Evolutionary conservation across 2,888 invertebrate species (phyloP).

Genomic region (Blera fallax): DNA sequence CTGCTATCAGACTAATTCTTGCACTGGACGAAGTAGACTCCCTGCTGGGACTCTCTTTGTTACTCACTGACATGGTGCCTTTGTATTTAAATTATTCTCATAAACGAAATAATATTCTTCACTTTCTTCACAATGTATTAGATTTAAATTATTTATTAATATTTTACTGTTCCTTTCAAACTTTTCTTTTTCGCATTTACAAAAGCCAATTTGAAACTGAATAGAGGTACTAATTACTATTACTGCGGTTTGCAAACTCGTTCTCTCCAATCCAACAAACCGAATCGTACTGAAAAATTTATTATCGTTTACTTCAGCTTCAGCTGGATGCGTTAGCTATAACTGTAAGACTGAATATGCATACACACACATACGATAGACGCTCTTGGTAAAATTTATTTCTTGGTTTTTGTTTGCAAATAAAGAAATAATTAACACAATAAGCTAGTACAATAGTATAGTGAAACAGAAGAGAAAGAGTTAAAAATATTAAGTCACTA

Average conservation of each 20-base stretch:
- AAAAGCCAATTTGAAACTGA: constrained; percentile 60
- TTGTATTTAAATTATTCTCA: constrained; percentile 33
- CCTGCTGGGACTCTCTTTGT: constrained; percentile 81
- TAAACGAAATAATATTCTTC: background rate
- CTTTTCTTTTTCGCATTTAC: constrained; percentile 39
- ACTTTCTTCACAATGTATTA: background rate
- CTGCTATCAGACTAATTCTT: constrained; percentile 78
- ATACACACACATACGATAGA: constrained; percentile 46
- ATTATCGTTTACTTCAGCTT: constrained; percentile 52
- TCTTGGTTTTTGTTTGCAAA: constrained; percentile 65
- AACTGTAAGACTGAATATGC: constrained; percentile 15
- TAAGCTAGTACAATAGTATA: constrained; percentile 39
- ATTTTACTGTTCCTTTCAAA: constrained; percentile 27
- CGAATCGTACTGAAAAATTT: constrained; percentile 66
- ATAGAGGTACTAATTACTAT: background rate
- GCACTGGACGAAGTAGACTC: constrained; percentile 81
- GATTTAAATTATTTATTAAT: background rate
- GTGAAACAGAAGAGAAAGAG: constrained; percentile 53
- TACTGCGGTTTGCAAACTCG: constrained; percentile 26
- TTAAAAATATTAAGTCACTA: constrained; percentile 35
- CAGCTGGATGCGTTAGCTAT: constrained; percentile 57
- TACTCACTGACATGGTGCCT: constrained; percentile 73
- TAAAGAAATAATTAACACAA: constrained; percentile 65
- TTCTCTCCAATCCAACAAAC: constrained; percentile 65
- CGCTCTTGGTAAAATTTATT: constrained; percentile 45